These are phyloP conservation scores for Coleophora flavipennella DNA, from an alignment of 2,888 invertebrate genomes.

Conservation along the genomic window DNA sequence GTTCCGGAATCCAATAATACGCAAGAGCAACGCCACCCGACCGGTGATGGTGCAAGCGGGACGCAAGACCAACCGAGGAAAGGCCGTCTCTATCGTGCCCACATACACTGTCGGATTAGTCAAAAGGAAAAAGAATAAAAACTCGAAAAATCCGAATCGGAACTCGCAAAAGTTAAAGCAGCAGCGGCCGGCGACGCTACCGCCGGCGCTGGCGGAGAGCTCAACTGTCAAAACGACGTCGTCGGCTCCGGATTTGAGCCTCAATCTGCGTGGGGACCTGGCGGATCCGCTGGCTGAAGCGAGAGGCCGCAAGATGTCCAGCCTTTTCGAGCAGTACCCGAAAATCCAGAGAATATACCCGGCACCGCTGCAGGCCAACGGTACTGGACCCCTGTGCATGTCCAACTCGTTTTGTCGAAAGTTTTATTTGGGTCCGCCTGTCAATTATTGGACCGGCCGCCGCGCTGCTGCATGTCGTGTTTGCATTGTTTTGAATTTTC, in stretches of 20 bases:
- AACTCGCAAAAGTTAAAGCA: conserved; percentile 67
- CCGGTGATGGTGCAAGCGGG: conserved; percentile 58
- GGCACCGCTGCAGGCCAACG: conserved; percentile 69
- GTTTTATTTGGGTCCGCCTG: conserved; percentile 53
- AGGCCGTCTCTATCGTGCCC: conserved; percentile 47
- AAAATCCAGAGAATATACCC: conserved; percentile 86
- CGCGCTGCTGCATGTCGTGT: conserved; percentile 55
- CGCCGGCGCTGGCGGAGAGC: conserved; percentile 67
- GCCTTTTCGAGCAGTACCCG: conserved; percentile 80
- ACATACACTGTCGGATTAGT: conserved; percentile 61
- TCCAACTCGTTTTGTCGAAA: conserved; percentile 36
- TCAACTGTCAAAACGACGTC: conserved; percentile 51
- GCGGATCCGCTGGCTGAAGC: conserved; percentile 55
- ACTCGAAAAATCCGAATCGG: conserved; percentile 65
- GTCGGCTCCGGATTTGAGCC: conserved; percentile 48
- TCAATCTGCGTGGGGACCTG: conserved; percentile 53
- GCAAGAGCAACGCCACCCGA: conserved; percentile 54
- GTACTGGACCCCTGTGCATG: conserved; percentile 52
- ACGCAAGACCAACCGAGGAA: conserved; percentile 54
- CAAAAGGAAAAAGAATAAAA: conserved; percentile 71
- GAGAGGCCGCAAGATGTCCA: conserved; percentile 75
- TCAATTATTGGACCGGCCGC: conserved; percentile 45
- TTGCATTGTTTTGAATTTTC: conserved; percentile 44
- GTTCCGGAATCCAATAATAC: conserved; percentile 56
- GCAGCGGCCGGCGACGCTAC: conserved; percentile 66